Conservation (phyloP, 2,797 vertebrate species). For the Rhabdophis nuchalis region DNA sequence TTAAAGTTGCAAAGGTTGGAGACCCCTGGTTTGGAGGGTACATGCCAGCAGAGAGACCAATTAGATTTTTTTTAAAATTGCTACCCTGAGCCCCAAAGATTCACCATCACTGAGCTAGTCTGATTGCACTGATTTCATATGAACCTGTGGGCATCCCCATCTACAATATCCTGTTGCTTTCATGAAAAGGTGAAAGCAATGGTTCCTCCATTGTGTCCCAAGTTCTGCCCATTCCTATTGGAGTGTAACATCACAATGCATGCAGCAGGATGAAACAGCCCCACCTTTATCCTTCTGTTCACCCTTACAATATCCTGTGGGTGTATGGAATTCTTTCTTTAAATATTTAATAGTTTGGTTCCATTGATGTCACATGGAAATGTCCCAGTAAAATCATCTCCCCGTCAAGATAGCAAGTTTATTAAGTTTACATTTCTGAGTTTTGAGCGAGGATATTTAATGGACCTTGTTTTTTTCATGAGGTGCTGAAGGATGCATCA, state of each 20-base stretch:
- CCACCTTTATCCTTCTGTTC: neutral
- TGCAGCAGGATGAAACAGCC: neutral
- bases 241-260: neutral
- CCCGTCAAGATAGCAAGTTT: neutral
- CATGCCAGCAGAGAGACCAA: neutral
- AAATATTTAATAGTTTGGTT: neutral
- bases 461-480: neutral
- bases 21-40: too few relatives aligned
- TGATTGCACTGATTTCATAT: neutral
- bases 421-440: neutral
- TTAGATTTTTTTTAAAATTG: neutral
- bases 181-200: neutral
- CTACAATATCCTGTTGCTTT: neutral
- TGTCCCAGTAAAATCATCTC: neutral
- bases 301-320: neutral
- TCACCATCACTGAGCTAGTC: neutral
- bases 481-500: neutral
- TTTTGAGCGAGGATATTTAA: neutral
- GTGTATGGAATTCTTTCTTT: neutral
- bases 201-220: neutral
- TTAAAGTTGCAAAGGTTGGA: too few relatives aligned
- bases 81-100: neutral
- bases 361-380: neutral
- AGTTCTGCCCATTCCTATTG: neutral
- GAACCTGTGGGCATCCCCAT: neutral